Conservation (phyloP, 2,113 vertebrate genomes). For the Verasper variegatus region DNA sequence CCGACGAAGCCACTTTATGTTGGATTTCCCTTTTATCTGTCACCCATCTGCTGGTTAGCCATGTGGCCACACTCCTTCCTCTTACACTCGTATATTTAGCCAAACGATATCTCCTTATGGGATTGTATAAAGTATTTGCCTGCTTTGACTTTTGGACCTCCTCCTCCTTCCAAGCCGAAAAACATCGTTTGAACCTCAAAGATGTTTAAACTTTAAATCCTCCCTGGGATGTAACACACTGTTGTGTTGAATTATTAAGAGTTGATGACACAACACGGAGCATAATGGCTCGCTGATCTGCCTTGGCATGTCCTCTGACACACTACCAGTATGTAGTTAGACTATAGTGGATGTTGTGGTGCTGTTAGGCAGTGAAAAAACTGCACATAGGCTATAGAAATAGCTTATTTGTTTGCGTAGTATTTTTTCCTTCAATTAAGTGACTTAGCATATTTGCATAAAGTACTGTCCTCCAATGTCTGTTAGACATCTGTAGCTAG, state of each 20-base stretch:
- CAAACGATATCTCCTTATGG: constrained; percentile 37
- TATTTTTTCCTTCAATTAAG: constrained; percentile 72
- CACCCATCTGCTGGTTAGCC: constrained; percentile 33
- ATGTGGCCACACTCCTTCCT: constrained; percentile 34
- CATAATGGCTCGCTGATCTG: constrained; percentile 65
- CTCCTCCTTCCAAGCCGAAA: constrained; percentile 23
- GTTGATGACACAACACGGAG: constrained; percentile 60
- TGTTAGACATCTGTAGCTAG: constrained; percentile 67
- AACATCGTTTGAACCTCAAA: constrained; percentile 54
- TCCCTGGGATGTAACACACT: constrained; percentile 58
- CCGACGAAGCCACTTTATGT: not conserved
- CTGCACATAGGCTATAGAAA: constrained; percentile 78
- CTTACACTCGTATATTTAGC: constrained; percentile 56
- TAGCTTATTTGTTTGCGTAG: constrained; percentile 73
- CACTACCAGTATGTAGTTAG: constrained; percentile 75
- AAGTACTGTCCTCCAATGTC: constrained; percentile 70
- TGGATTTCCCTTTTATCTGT: not conserved
- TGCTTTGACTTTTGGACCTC: constrained; percentile 71
- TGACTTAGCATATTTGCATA: constrained; percentile 75
- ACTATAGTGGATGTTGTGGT: constrained; percentile 79
- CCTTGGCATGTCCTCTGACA: constrained; percentile 76
- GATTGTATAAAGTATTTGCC: constrained; percentile 69
- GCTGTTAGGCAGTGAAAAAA: constrained; percentile 75
- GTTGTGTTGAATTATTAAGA: constrained; percentile 67
- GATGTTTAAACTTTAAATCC: constrained; percentile 70